Base-by-base conservation (phyloP, 2,888 invertebrate species). In the Chromoteleia sp. region DNA sequence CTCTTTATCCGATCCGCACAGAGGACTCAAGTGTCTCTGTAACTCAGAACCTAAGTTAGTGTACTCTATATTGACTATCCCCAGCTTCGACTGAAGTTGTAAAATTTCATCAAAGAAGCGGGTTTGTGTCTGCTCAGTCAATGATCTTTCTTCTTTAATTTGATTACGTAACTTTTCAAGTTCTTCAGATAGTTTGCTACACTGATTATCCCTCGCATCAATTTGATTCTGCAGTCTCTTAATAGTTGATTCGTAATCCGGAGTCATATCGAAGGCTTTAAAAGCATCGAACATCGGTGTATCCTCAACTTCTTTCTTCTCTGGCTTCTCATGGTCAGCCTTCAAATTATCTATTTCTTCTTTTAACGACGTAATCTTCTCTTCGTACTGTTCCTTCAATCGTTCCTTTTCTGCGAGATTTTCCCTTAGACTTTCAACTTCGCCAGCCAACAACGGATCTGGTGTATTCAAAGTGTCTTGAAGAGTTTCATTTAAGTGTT, bases 401-500 rank as follows among this genome's bases (percentile, higher is more conserved):
- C 58, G 56, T 7, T 86, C 14, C 89, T 39, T 76, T 58, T 80
- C 50, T 83, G 71, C 19, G 25, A 65, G n/a, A 83, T 81, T 12
- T 7, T 85, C 81, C 77, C 92, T 87, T 80, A 74, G 8, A 0
- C 41, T 81, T 19, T 86, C 83, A 17, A 75, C 79, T 17, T 71
- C 83, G 17, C 79, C 83, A 30, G 85, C 83, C 21, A 90, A 29
- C 36, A 87, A 87, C 17, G 86, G 84, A 74, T 91, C 89, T 0
- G 86, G 81, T 0, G 85, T 77, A 5, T 74, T 50, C 30, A 89
- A 92, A 91, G 87, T 92, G 88, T 85, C 92, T 89, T 90, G 93
- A 91, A 85, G 92, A 4, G 87, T 91, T 73, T 92, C 92, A 67
- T 92, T 93, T 43, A 93, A 85, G 25, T 92, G 92, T 68, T 93